phyloP scores from a whole-genome alignment of 2,797 vertebrate species.

The Bradypodion ventrale region DNA sequence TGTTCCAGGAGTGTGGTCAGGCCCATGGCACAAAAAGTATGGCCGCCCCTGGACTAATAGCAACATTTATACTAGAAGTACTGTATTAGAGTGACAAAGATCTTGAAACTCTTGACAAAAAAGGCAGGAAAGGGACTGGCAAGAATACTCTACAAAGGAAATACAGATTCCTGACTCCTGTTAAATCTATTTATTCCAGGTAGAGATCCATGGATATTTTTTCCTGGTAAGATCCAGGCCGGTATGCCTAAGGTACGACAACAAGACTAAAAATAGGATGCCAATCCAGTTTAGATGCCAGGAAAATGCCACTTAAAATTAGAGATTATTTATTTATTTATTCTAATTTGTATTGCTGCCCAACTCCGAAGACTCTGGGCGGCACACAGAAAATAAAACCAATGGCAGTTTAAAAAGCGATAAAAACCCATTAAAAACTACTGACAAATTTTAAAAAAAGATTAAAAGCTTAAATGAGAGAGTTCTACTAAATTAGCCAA shows the following conservation, averaged over 20 bases:
- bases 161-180: neutral
- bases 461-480: too few species aligned
- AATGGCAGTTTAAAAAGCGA: too few species aligned
- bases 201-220: neutral
- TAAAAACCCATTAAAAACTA: too few species aligned
- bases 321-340: neutral
- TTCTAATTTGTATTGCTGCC: too few species aligned
- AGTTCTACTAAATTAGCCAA: too few species aligned
- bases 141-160: neutral
- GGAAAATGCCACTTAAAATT: neutral
- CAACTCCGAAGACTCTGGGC: too few species aligned
- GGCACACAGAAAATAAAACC: too few species aligned
- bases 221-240: neutral
- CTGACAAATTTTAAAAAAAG: too few species aligned
- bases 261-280: neutral
- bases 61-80: neutral
- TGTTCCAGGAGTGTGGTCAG: too few species aligned
- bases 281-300: neutral
- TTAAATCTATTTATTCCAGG: rapidly evolving
- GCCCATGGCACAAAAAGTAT: too few species aligned
- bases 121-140: neutral
- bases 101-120: neutral
- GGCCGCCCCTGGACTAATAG: too few species aligned
- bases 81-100: neutral
- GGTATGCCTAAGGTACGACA: neutral